These are phyloP conservation scores for Drosophila chauvacae DNA, from an alignment of 1,140 invertebrate species.

Conservation along the genomic window DNA sequence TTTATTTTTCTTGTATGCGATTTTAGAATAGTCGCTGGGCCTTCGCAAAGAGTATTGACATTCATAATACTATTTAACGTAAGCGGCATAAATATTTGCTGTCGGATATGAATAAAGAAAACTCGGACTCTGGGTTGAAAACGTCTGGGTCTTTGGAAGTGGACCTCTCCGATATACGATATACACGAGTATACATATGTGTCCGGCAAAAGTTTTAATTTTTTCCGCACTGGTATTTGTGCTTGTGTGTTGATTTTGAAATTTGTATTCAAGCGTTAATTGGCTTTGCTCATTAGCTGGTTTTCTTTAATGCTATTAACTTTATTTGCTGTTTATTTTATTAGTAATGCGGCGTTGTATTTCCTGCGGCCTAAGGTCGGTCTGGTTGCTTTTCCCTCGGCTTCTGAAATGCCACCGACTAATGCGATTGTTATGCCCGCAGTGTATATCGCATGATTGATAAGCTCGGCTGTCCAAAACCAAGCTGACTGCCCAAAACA, in stretches of 20 bases:
- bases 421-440: slow-evolving; percentile 77
- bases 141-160: slow-evolving; percentile 26
- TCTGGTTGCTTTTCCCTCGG: slow-evolving; percentile 1
- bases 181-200: slow-evolving; percentile 2
- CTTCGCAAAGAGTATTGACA: slow-evolving; percentile 11
- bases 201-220: slow-evolving; percentile 41
- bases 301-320: slow-evolving; percentile 79
- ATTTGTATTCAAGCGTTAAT: slow-evolving; percentile 79
- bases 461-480: slow-evolving; percentile 35
- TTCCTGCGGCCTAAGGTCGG: slow-evolving; percentile 66
- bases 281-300: slow-evolving; percentile 79
- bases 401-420: slow-evolving; percentile 36
- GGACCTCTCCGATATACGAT: slow-evolving; percentile 5
- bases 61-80: slow-evolving; percentile 48
- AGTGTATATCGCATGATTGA: slow-evolving; percentile 49
- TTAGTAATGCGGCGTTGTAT: slow-evolving; percentile 75
- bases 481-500: slow-evolving; percentile 30
- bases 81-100: slow-evolving; percentile 52
- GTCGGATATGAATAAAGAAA: slow-evolving; percentile 51
- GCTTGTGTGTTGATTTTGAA: slow-evolving; percentile 72
- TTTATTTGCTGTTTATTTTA: slow-evolving; percentile 82
- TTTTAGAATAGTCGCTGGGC: background rate
- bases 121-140: slow-evolving; percentile 34
- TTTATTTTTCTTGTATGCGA: too few relatives aligned
- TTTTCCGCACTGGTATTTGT: slow-evolving; percentile 21